A percentile compares a stretch with the other conserved stretches of the same genome.
Conservation (phyloP, 2,113 vertebrate genomes). For the Myrmophylax atrothorax region DNA sequence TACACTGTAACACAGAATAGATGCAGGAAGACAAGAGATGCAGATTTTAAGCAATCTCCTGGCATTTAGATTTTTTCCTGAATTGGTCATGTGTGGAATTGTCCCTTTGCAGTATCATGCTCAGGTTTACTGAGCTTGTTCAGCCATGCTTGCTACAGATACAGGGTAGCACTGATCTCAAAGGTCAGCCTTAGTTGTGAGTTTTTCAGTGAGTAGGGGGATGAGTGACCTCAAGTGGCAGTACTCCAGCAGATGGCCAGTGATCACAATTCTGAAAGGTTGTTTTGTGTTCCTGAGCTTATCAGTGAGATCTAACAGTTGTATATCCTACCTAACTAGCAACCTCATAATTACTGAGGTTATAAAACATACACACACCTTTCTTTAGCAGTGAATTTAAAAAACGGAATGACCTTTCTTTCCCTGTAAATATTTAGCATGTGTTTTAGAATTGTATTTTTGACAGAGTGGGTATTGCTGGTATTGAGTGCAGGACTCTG, state of each 20-base stretch:
- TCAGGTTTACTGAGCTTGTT: rapidly evolving
- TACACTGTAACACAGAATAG: rapidly evolving
- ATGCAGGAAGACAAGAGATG: not conserved
- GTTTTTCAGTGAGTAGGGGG: rapidly evolving
- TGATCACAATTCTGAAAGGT: not conserved
- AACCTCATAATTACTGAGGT: not conserved
- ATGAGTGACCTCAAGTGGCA: not conserved
- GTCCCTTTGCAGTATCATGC: rapidly evolving
- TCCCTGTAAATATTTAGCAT: not conserved
- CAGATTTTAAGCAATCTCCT: not conserved
- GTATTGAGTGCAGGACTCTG: not conserved
- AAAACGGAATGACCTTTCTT: not conserved
- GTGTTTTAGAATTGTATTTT: not conserved
- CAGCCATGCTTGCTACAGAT: not conserved
- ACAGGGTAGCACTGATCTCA: rapidly evolving
- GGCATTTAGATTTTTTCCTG: not conserved
- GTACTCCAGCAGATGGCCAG: not conserved
- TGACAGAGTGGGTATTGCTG: not conserved
- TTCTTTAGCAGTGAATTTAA: not conserved
- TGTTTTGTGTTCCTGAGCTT: not conserved
- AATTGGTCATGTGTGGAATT: rapidly evolving
- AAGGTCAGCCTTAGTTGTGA: not conserved
- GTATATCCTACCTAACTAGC: not conserved
- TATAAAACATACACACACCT: not conserved
- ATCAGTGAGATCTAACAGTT: not conserved